Conservation (phyloP, 2,113 vertebrate genomes). For the Cercocebus atys region DNA sequence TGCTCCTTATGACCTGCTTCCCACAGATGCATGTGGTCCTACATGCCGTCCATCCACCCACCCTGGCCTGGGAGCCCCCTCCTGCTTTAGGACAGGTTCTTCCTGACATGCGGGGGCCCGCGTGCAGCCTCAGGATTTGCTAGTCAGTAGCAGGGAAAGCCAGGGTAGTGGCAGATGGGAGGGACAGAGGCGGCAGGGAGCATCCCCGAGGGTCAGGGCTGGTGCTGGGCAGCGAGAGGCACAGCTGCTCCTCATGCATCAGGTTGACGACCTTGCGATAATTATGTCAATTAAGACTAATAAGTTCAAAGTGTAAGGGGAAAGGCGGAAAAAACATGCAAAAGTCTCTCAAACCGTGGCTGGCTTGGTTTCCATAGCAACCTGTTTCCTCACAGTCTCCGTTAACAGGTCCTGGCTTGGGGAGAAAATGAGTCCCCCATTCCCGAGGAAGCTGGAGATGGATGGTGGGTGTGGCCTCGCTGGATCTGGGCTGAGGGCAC, state of each 20-base stretch:
- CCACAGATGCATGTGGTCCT: background rate
- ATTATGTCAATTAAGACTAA: slow-evolving; percentile 79
- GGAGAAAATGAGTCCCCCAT: background rate
- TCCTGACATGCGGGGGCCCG: background rate
- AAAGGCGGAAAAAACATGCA: background rate
- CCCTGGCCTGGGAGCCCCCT: background rate
- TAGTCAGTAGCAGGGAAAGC: background rate
- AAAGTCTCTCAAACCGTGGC: slow-evolving; percentile 25
- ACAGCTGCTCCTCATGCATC: background rate
- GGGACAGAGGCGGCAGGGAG: background rate
- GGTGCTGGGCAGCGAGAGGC: background rate
- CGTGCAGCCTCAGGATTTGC: fast-evolving
- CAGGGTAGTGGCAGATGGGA: background rate
- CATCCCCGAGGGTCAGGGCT: background rate
- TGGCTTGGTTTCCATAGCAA: slow-evolving; percentile 77
- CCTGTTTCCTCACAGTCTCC: slow-evolving; percentile 26
- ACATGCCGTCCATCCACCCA: fast-evolving
- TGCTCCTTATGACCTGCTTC: too few relatives aligned
- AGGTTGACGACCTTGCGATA: background rate
- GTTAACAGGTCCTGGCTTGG: slow-evolving; percentile 24
- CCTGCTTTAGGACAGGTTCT: background rate
- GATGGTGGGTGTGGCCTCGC: background rate
- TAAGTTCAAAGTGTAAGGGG: slow-evolving; percentile 67
- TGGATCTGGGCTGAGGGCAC: fast-evolving
- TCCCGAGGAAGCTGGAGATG: background rate